These are phyloP conservation scores for Ammodytes dubius DNA, from an alignment of 2,113 vertebrate genomes.

Conservation along the genomic window DNA sequence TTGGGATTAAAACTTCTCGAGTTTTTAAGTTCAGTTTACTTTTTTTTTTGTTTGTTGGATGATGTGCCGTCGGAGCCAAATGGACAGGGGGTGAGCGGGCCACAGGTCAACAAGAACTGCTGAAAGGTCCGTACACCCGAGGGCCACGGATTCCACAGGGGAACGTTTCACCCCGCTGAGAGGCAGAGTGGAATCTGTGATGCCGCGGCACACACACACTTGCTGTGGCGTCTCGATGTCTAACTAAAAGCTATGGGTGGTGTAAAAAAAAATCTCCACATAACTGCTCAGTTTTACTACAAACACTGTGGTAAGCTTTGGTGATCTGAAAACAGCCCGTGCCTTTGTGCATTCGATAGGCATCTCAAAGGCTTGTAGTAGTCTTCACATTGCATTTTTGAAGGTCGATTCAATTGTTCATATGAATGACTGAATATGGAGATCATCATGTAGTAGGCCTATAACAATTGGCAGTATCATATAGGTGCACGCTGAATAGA, in stretches of 20 bases:
- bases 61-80: conserved; percentile 55
- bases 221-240: conserved; percentile 62
- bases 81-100: conserved; percentile 62
- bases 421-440: conserved; percentile 15
- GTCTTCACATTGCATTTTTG: background rate
- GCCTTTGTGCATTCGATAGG: conserved; percentile 25
- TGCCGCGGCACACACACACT: conserved; percentile 67
- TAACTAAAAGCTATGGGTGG: conserved; percentile 65
- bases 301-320: conserved; percentile 39
- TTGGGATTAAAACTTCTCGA: conserved; percentile 77
- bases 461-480: conserved; percentile 4
- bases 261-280: conserved; percentile 39
- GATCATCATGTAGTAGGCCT: background rate
- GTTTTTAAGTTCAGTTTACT: conserved; percentile 68
- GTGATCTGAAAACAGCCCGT: conserved; percentile 45
- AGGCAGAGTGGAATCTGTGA: conserved; percentile 77
- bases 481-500: background rate
- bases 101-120: conserved; percentile 69
- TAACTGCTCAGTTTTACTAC: conserved; percentile 77
- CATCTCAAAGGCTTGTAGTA: conserved; percentile 21
- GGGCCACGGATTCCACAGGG: conserved; percentile 67
- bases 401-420: conserved; percentile 7
- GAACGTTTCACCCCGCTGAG: conserved; percentile 67
- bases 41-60: conserved; percentile 45
- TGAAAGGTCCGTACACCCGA: conserved; percentile 63